Base-by-base conservation (phyloP, 2,113 vertebrate genomes). In the Channa argus region DNA sequence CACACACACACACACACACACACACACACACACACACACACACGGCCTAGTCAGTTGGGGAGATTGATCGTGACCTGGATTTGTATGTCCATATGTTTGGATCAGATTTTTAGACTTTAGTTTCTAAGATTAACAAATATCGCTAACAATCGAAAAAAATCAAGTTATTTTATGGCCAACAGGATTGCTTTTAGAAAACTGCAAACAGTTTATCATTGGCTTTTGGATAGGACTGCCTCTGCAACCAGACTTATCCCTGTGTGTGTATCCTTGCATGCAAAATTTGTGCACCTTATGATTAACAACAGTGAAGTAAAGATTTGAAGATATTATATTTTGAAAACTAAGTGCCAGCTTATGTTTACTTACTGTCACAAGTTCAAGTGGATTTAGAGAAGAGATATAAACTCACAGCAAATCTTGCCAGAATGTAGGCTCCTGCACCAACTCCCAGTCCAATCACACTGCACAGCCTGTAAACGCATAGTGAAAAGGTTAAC, bases 381-480 rank as follows among this genome's bases (percentile, higher is more conserved):
- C 8, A 56, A 55, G 71, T 24, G 3, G 33, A 46, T 53, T 61
- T 8, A 55, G 15, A 58, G 39, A 68, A 15, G 14, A 44, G 9
- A 55, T 60, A n/a, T 41, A 37, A 58, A 96, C 97, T 97, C 90
- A 98, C 97, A 84, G 97, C 97, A 55, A 99, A 98, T 71, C 90
- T 95, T 13, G 96, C 95, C 79, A 99, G 92, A 89, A 98, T 91
- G 84, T 96, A 96, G 78, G 97, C 96, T 24, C 97, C 97, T 0
- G 97, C 97, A 74, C 97, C 97, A 0, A 97, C 95, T 56, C 96
- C 97, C 92, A 99, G 86, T 86, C 97, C 97, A 70, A 98, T 96
- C 38, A 97, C 49, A 7, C 92, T 96, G 33, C 91, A 95, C 71
- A 98, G 79, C 64, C 97, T 99, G 88, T 14, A 80, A 44, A 56